phyloP scores from a whole-genome alignment of 2,113 vertebrate genomes.

The Colossoma macropomum region DNA sequence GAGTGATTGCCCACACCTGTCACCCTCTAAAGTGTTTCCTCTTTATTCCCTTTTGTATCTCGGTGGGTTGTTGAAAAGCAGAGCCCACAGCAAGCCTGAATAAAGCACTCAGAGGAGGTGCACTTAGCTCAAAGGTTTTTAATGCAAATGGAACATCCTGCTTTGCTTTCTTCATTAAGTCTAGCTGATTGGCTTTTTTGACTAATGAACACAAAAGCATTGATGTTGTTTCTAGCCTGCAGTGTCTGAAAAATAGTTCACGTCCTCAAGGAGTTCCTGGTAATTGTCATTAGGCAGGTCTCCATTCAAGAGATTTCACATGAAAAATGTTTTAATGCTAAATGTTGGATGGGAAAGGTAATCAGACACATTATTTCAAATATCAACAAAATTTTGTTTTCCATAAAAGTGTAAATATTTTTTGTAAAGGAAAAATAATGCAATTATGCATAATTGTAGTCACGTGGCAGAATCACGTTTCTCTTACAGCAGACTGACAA shows the following conservation, averaged over 20 bases:
- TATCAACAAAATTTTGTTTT: too few species aligned
- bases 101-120: neutral
- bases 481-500: too few species aligned
- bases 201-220: neutral
- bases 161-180: neutral
- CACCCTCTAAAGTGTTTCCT: conserved; percentile 5
- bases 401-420: too few species aligned
- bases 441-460: too few species aligned
- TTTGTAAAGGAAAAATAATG: neutral
- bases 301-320: neutral
- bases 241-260: neutral
- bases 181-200: neutral
- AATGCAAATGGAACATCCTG: neutral
- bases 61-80: conserved; percentile 20
- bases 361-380: too few species aligned
- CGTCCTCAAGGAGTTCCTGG: neutral
- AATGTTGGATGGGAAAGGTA: too few species aligned
- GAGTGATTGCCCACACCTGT: conserved; percentile 6
- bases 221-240: neutral
- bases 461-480: too few species aligned
- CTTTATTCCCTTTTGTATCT: conserved; percentile 21
- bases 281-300: neutral
- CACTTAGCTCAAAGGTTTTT: neutral
- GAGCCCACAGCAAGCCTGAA: conserved; percentile 13
- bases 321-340: neutral